Evolutionary conservation across 1,140 invertebrate species (phyloP).

Genomic region (Heliothis subflexa): DNA sequence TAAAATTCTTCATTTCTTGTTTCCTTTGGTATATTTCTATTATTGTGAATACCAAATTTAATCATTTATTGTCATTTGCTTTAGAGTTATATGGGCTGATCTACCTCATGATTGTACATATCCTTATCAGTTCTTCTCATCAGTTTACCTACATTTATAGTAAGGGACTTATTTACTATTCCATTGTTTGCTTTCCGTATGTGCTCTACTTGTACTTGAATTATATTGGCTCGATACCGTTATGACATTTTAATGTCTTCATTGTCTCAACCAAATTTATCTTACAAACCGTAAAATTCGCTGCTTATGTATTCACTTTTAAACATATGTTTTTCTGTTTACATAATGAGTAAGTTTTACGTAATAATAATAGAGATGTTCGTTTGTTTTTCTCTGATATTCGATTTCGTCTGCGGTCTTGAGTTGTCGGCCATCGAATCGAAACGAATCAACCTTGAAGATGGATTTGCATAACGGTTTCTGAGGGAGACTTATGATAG

Average conservation of each 20-base stretch:
- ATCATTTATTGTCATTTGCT: too few relatives aligned
- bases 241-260: constrained; percentile 26
- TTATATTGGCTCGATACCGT: neutral
- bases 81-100: too few relatives aligned
- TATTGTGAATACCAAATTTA: too few relatives aligned
- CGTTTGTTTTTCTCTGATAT: neutral
- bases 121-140: too few relatives aligned
- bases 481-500: neutral
- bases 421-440: neutral
- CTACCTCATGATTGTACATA: too few relatives aligned
- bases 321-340: neutral
- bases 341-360: neutral
- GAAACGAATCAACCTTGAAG: constrained; percentile 22
- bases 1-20: neutral
- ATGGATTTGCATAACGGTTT: constrained; percentile 1
- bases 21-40: too few relatives aligned
- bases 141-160: too few relatives aligned
- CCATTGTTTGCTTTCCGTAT: neutral
- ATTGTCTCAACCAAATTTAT: constrained; percentile 2
- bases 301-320: neutral
- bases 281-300: neutral
- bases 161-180: too few relatives aligned
- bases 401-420: neutral
- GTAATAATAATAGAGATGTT: neutral
- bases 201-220: neutral